Evolutionary conservation across 1,140 invertebrate genomes (phyloP).

Genomic region (Trialeurodes vaporariorum): DNA sequence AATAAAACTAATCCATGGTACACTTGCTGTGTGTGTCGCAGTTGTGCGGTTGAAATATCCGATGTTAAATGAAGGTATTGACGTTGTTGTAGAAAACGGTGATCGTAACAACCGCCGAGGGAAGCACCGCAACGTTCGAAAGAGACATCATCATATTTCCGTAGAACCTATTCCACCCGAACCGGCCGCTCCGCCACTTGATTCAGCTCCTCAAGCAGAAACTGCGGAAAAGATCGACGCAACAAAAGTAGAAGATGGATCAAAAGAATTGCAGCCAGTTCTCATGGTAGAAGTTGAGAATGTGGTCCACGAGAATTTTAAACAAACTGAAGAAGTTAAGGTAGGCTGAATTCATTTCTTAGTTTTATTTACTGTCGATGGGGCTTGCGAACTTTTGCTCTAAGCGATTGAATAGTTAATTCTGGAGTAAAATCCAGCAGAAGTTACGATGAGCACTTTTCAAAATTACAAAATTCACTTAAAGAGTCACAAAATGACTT

Average conservation of each 20-base stretch:
- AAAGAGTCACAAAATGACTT: too few relatives aligned
- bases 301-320: slow-evolving; percentile 76
- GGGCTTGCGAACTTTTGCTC: too few relatives aligned
- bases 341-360: slow-evolving; percentile 34
- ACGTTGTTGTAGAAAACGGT: slow-evolving; percentile 17
- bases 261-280: slow-evolving; percentile 38
- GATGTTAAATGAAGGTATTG: slow-evolving; percentile 22
- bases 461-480: too few relatives aligned
- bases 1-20: neutral
- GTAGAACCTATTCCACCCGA: neutral
- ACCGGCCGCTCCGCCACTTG: neutral
- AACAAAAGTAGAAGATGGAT: slow-evolving; percentile 6
- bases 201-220: neutral
- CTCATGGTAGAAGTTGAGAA: slow-evolving; percentile 95
- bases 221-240: slow-evolving; percentile 17
- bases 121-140: neutral
- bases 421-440: too few relatives aligned
- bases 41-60: slow-evolving; percentile 33
- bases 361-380: too few relatives aligned
- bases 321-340: slow-evolving; percentile 90
- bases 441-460: too few relatives aligned
- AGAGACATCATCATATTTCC: neutral
- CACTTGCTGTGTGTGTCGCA: neutral
- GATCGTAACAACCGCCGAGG: slow-evolving; percentile 19
- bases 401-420: too few relatives aligned